Evolutionary conservation across 2,113 vertebrate species (phyloP).

Genomic region (Rhodinocichla rosea): DNA sequence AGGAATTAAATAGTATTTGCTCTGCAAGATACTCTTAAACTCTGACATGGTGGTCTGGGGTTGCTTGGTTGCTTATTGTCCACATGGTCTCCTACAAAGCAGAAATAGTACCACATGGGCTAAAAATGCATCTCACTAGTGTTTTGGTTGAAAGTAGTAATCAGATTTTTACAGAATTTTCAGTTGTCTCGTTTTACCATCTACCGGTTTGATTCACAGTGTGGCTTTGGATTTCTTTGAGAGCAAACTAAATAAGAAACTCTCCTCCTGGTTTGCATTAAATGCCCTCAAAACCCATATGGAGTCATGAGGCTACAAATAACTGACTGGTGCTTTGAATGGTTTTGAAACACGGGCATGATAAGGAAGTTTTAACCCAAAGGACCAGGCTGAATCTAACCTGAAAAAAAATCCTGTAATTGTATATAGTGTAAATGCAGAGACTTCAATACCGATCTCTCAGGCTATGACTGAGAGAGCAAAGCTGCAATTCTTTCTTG

Average conservation of each 20-base stretch:
- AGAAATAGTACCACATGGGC: not conserved
- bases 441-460: not conserved
- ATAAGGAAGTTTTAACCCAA: not conserved
- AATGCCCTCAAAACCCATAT: not conserved
- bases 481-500: not conserved
- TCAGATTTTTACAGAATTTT: not conserved
- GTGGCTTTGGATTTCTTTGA: not conserved
- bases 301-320: not conserved
- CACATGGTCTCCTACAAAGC: not conserved
- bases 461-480: not conserved
- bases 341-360: not conserved
- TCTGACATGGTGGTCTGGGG: not conserved
- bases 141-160: not conserved
- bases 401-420: constrained; percentile 12
- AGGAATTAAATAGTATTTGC: not conserved
- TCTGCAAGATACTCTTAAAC: not conserved
- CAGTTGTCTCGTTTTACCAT: not conserved
- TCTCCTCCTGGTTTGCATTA: not conserved
- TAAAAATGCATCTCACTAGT: not conserved
- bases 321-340: not conserved
- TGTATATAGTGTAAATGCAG: not conserved
- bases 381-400: not conserved
- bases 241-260: not conserved
- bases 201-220: not conserved
- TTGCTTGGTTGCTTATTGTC: not conserved